These are phyloP conservation scores for Steinernema scapterisci DNA, from an alignment of 2,888 invertebrate species.

Conservation along the genomic window DNA sequence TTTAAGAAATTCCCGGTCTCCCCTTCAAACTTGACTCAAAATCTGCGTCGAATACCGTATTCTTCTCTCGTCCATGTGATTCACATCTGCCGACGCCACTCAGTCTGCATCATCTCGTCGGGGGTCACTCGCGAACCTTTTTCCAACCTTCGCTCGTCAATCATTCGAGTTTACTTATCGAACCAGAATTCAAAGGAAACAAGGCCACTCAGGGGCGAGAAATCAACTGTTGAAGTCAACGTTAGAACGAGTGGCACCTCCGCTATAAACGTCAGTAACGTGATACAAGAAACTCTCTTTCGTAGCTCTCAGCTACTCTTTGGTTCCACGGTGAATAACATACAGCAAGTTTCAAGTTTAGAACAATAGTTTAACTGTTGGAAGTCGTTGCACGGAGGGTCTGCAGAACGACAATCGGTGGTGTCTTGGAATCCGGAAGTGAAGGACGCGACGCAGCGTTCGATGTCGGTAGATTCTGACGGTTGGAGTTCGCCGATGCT, in stretches of 20 bases:
- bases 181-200: not conserved
- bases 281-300: no score
- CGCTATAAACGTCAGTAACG: no score
- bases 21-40: no score
- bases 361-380: no score
- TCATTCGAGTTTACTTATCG: slow-evolving; percentile 21
- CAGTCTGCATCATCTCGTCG: not conserved
- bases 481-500: not conserved
- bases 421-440: not conserved
- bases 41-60: no score
- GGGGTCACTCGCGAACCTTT: not conserved
- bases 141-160: not conserved
- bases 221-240: no score
- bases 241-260: no score
- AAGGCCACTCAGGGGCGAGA: not conserved
- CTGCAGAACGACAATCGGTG: slow-evolving; percentile 15
- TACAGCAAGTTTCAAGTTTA: no score
- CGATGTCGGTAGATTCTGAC: not conserved
- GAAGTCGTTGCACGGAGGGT: slow-evolving; percentile 4
- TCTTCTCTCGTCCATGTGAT: no score
- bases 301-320: no score
- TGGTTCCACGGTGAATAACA: no score
- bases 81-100: not conserved
- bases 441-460: not conserved
- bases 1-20: no score